phyloP scores from a whole-genome alignment of 2,797 vertebrate species.

The Cetoscarus ocellatus region DNA sequence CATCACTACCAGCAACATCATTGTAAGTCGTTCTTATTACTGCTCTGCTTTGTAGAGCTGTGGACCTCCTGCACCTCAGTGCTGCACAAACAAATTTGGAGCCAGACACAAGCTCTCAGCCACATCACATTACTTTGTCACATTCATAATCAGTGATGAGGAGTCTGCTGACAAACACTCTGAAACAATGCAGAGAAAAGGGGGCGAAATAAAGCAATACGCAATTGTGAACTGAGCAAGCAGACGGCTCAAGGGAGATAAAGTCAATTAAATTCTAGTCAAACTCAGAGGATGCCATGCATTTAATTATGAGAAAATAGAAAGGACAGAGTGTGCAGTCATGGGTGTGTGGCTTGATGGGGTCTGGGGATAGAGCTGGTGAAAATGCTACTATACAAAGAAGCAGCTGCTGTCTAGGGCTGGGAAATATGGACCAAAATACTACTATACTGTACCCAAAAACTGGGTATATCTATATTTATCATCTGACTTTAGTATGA shows the following conservation, averaged over 20 bases:
- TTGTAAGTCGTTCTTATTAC: slow-evolving; percentile 17
- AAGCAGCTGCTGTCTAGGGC: neutral
- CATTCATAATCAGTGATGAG: slow-evolving; percentile 25
- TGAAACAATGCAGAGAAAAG: slow-evolving; percentile 31
- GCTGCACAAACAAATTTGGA: slow-evolving; percentile 12
- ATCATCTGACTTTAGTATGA: no score
- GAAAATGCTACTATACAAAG: slow-evolving; percentile 3
- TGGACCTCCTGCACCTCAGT: neutral
- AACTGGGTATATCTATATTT: no score
- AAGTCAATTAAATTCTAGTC: slow-evolving; percentile 64
- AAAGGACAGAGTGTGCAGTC: neutral
- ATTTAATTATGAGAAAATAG: slow-evolving; percentile 27
- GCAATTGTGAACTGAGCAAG: slow-evolving; percentile 27
- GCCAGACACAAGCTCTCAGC: slow-evolving; percentile 10
- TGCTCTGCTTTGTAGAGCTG: neutral
- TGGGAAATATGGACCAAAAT: no score
- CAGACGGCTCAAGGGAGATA: slow-evolving; percentile 51
- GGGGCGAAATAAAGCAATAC: slow-evolving; percentile 11
- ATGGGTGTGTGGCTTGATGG: slow-evolving; percentile 17
- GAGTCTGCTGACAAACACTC: slow-evolving; percentile 26
- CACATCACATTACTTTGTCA: slow-evolving; percentile 34
- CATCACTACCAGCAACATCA: slow-evolving; percentile 8
- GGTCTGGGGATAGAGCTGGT: neutral
- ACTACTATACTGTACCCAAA: no score
- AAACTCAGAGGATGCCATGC: slow-evolving; percentile 39